These are phyloP conservation scores for Holacanthus passer DNA, from an alignment of 2,113 vertebrate genomes.

Conservation along the genomic window DNA sequence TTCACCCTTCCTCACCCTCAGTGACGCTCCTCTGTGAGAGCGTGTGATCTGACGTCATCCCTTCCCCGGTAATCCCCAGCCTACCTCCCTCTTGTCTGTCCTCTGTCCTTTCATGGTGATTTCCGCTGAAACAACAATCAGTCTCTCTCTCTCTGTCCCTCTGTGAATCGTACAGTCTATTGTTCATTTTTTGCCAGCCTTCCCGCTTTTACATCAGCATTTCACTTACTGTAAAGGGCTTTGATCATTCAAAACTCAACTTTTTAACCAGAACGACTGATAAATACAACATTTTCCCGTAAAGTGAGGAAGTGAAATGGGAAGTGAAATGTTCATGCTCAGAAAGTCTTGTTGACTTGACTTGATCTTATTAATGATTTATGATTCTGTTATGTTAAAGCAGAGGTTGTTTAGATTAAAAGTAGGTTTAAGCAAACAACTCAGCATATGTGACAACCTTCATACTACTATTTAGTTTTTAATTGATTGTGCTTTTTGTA, in stretches of 20 bases:
- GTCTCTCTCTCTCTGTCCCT: not conserved
- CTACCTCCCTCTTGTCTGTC: not conserved
- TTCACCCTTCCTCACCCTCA: not conserved
- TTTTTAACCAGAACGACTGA: not conserved
- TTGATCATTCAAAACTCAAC: not conserved
- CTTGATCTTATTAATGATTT: not conserved
- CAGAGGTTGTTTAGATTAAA: no score
- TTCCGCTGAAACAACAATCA: constrained; percentile 40
- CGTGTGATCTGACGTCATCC: constrained; percentile 27
- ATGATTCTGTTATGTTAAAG: no score
- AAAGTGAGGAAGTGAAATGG: no score
- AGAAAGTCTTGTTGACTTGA: no score
- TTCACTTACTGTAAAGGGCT: constrained; percentile 43
- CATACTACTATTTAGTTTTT: no score
- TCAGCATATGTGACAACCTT: no score
- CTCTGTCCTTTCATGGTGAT: constrained; percentile 50
- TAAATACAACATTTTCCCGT: not conserved
- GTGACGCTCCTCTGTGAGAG: not conserved
- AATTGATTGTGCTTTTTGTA: no score
- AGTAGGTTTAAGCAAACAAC: no score
- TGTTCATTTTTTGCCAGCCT: not conserved
- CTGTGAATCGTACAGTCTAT: not conserved
- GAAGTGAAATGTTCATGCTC: no score
- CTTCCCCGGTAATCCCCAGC: constrained; percentile 25
- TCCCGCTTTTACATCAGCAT: not conserved